Conservation (phyloP, 2,888 invertebrate genomes). For the Trichacis sp. region DNA sequence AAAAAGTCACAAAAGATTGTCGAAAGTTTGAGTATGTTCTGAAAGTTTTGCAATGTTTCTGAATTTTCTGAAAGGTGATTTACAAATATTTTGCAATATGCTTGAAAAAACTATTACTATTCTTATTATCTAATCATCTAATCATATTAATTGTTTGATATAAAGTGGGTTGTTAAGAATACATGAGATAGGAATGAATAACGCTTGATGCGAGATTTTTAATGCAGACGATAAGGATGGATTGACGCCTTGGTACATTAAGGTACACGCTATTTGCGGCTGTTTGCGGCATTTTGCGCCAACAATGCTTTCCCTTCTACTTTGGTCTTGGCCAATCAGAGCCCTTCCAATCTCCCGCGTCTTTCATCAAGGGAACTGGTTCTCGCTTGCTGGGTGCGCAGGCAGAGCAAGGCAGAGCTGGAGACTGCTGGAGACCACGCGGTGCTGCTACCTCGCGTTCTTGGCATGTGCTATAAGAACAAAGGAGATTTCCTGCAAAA, state of each 20-base stretch:
- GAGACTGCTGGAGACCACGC: slow-evolving; percentile 37
- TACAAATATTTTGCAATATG: no score
- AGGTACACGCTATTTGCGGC: no score
- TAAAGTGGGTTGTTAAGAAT: no score
- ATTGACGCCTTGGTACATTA: neutral
- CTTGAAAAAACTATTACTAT: no score
- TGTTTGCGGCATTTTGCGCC: neutral
- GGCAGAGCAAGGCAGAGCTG: no score
- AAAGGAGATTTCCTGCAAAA: slow-evolving; percentile 33
- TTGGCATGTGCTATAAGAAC: slow-evolving; percentile 39
- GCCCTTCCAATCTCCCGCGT: slow-evolving; percentile 27
- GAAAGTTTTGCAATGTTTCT: no score
- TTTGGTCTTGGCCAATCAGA: slow-evolving; percentile 11
- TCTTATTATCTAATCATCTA: no score
- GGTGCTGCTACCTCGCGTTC: slow-evolving; percentile 36
- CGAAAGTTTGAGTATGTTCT: no score
- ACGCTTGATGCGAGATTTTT: neutral
- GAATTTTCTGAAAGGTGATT: no score
- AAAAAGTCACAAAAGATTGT: no score
- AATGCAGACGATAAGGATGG: neutral
- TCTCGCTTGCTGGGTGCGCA: slow-evolving; percentile 13
- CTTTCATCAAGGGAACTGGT: slow-evolving; percentile 19
- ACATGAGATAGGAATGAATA: neutral
- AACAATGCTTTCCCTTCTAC: neutral
- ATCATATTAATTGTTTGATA: no score